A percentile compares a stretch with the other conserved stretches of the same genome.
These are phyloP conservation scores for Arremon aurantiirostris DNA, from an alignment of 2,797 vertebrate species.

Conservation along the genomic window DNA sequence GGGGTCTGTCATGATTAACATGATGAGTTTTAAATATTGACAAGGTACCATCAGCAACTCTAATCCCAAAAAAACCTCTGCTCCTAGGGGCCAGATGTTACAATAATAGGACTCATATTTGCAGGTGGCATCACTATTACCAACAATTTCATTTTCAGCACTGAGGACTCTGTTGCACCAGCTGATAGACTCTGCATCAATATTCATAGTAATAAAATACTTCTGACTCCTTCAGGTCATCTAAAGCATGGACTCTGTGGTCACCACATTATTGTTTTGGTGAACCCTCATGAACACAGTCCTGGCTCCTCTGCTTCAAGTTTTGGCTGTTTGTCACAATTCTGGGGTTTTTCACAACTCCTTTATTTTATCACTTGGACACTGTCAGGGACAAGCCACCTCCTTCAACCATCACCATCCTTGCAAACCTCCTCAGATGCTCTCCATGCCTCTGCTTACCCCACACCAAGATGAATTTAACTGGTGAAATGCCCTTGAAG, in stretches of 20 bases:
- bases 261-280: neutral
- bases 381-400: neutral
- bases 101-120: neutral
- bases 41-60: neutral
- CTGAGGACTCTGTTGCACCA: neutral
- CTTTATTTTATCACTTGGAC: neutral
- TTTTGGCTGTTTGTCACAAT: neutral
- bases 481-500: neutral
- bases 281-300: neutral
- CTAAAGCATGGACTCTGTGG: neutral
- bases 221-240: neutral
- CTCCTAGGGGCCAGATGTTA: neutral
- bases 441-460: neutral
- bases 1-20: neutral
- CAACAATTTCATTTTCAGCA: neutral
- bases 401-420: neutral
- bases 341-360: neutral
- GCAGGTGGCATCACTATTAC: neutral
- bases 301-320: neutral
- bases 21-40: neutral
- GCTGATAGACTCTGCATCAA: neutral
- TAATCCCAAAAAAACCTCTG: neutral
- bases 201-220: neutral
- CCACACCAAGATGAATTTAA: neutral
- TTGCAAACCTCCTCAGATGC: fast-evolving